Percentiles rank a stretch among this genome's conserved stretches.
Evolutionary conservation across 2,797 vertebrate genomes (phyloP).

Genomic region (Erpetoichthys calabaricus): DNA sequence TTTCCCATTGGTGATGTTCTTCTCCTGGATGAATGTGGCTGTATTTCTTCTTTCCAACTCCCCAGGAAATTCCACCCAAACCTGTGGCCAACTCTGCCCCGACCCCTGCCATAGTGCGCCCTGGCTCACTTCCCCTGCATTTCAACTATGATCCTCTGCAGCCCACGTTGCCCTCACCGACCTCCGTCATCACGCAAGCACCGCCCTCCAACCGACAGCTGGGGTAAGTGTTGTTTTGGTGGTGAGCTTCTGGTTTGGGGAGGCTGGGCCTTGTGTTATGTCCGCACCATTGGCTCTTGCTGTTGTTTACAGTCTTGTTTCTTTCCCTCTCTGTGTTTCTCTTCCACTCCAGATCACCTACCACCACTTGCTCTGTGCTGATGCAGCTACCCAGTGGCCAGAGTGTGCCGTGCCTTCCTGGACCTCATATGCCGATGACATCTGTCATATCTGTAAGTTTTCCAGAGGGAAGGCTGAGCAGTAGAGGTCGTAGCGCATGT

Average conservation of each 20-base stretch:
- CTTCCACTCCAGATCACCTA: conserved; percentile 62
- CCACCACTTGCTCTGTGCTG: conserved; percentile 69
- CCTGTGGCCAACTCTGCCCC: conserved; percentile 67
- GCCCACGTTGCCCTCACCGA: conserved; percentile 87
- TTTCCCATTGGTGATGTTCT: too few species aligned
- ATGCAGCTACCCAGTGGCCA: conserved; percentile 94
- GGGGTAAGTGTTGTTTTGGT: conserved; percentile 47
- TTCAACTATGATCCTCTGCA: conserved; percentile 76
- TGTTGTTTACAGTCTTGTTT: not conserved
- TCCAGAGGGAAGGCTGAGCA: not conserved
- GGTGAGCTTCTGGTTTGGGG: not conserved
- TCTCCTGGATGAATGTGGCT: too few species aligned
- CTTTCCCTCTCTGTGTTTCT: not conserved
- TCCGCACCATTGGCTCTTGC: not conserved
- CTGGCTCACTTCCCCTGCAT: conserved; percentile 83
- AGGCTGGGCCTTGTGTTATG: not conserved
- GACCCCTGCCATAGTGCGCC: conserved; percentile 85
- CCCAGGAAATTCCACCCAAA: conserved; percentile 62
- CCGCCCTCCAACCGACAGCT: conserved; percentile 87
- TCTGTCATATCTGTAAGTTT: conserved; percentile 87
- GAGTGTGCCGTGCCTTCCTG: conserved; percentile 76
- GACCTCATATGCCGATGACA: conserved; percentile 77
- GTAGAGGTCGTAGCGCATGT: not conserved
- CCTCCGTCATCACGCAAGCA: conserved; percentile 92
- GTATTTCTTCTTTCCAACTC: conserved; percentile 3